phyloP scores from a whole-genome alignment of 2,797 vertebrate genomes.

The Squalus acanthias region DNA sequence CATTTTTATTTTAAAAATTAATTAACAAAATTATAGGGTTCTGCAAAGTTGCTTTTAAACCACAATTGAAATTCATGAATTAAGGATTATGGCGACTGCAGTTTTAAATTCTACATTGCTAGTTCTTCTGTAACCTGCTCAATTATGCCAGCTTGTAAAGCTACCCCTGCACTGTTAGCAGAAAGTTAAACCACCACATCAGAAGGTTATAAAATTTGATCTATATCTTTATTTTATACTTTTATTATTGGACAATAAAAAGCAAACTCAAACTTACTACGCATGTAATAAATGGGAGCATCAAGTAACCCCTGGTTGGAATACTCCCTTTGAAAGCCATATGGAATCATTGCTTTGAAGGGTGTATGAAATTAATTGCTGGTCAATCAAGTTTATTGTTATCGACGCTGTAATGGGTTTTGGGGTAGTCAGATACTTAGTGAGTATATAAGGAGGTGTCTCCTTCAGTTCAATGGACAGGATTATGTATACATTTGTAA shows the following conservation, averaged over 20 bases:
- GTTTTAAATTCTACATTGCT: background rate
- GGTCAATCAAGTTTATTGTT: background rate
- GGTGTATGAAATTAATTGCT: background rate
- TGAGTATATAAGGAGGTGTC: background rate
- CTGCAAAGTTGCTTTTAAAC: background rate
- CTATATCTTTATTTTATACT: background rate
- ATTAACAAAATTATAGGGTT: background rate
- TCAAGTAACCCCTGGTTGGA: background rate
- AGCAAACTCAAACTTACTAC: background rate
- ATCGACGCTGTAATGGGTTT: background rate
- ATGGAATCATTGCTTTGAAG: background rate
- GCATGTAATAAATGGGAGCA: background rate
- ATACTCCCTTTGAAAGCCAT: background rate
- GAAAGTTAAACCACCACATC: background rate
- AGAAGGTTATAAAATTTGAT: conserved; percentile 11
- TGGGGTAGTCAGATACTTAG: background rate
- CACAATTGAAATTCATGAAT: conserved; percentile 9
- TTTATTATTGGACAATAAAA: background rate
- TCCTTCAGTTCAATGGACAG: background rate
- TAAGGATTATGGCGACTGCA: background rate
- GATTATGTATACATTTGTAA: background rate
- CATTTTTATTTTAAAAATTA: conserved; percentile 2
- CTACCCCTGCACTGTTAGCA: background rate
- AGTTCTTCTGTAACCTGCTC: background rate
- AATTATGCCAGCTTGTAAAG: background rate